phyloP scores from a whole-genome alignment of 2,797 vertebrate genomes.

The Neostethus bicornis region DNA sequence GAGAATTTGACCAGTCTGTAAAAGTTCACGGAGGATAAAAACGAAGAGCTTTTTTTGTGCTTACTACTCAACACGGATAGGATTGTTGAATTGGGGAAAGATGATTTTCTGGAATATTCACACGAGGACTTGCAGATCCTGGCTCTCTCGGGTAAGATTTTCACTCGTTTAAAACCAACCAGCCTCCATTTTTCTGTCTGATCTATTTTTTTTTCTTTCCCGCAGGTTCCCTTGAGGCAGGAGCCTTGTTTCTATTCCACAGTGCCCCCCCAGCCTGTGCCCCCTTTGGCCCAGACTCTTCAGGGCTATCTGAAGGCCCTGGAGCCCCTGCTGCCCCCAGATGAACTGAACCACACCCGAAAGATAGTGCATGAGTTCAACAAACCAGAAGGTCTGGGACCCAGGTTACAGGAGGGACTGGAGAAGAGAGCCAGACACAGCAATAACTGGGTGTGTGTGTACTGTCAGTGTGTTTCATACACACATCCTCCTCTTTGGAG shows the following conservation, averaged over 20 bases:
- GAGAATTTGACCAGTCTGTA: conserved; percentile 15
- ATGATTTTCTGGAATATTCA: conserved; percentile 76
- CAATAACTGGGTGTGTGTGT: conserved; percentile 85
- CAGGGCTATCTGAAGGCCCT: conserved; percentile 80
- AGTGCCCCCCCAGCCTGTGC: conserved; percentile 81
- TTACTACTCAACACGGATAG: conserved; percentile 12
- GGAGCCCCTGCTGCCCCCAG: conserved; percentile 82
- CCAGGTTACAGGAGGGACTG: conserved; percentile 77
- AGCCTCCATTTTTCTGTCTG: not conserved
- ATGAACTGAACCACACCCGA: conserved; percentile 82
- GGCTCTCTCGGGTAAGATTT: conserved; percentile 69
- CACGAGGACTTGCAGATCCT: conserved; percentile 49
- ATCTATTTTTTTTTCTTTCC: not conserved
- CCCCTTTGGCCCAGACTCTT: conserved; percentile 80
- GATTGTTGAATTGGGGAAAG: conserved; percentile 10
- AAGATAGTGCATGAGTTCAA: conserved; percentile 79
- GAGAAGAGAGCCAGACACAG: conserved; percentile 73
- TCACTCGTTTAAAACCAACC: not conserved
- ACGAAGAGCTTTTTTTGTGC: not conserved
- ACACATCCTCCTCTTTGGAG: conserved; percentile 8
- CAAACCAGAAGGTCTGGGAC: conserved; percentile 72
- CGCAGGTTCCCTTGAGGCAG: conserved; percentile 64
- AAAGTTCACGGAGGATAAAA: not conserved
- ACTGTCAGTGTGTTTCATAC: conserved; percentile 20
- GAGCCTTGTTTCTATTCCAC: conserved; percentile 58